Evolutionary conservation across 2,888 invertebrate species (phyloP), one percentile per base, ranked within the genome.

Genomic region (Sarcophaga subvicina): DNA sequence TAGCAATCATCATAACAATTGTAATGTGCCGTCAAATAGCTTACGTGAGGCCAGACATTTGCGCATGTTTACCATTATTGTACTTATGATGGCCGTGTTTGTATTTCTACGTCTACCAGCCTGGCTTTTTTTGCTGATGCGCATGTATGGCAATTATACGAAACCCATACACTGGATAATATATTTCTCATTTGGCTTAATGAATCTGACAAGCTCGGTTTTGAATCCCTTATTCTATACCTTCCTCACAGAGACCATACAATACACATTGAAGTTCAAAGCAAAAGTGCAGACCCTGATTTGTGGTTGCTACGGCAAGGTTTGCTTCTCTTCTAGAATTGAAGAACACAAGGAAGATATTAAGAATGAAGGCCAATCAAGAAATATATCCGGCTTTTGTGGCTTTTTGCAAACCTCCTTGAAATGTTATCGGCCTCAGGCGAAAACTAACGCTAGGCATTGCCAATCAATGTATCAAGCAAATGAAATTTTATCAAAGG

Each of bases 141-240:
- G 94, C 88, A 90, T 94, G 76, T 92, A 93, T 83, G 90, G 91
- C 8, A 88, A 88, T 12, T 90, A 92, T 71, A 88, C 90, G 22
- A 89, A 90, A 63, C 89, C 89, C 47, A 66, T 90, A 8, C 90
- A 93, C 89, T 95, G 94, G 94, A 91, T 94, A 63, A 86, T 95
- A 12, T 94, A 94, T 88, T 94, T 94, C 80, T 88, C 91, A n/a
- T 94, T 95, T 5, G 94, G 94, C 12, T 90, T 94, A 5, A 89
- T 95, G n/a, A 94, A 94, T 6, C 90, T 95, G 62, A 81, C 94
- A 5, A 95, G 94, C 88, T 94, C 95, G 67, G 94, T 94, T 0
- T 83, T 95, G 37, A 95, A 95, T 93, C 95, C 95, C 0, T 93
- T 95, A 72, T 91, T 95, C 47, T 95, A 95, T 88, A 94, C 95